phyloP scores from a whole-genome alignment of 2,113 vertebrate genomes.

The Pelusios castaneus region DNA sequence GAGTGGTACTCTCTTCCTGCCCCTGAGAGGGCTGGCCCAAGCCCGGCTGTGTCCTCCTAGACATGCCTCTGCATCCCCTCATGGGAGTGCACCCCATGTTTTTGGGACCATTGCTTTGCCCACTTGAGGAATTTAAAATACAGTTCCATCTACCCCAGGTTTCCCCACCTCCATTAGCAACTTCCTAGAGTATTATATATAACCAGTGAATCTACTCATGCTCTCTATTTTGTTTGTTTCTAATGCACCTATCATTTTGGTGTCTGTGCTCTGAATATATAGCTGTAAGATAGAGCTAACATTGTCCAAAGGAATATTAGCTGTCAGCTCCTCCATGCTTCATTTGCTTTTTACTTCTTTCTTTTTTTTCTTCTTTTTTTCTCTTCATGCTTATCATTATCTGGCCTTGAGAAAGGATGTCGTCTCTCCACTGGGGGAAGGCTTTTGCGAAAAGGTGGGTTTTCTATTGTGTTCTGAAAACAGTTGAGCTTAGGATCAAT shows the following conservation, averaged over 20 bases:
- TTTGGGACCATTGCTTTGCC: neutral
- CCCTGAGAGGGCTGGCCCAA: no score
- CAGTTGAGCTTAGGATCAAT: neutral
- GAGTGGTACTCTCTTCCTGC: no score
- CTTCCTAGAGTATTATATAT: neutral
- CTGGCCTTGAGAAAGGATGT: constrained; percentile 74
- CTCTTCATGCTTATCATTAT: constrained; percentile 72
- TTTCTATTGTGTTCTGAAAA: constrained; percentile 37
- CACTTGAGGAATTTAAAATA: neutral
- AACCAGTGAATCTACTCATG: neutral
- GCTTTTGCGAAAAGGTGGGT: constrained; percentile 76
- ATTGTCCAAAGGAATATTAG: constrained; percentile 4
- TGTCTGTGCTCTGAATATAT: neutral
- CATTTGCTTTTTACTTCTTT: constrained; percentile 73
- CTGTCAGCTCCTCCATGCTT: constrained; percentile 46
- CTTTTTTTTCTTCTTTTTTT: constrained; percentile 55
- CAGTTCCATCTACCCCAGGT: constrained; percentile 17
- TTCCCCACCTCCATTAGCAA: constrained; percentile 18
- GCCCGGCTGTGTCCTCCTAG: no score
- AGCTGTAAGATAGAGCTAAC: constrained; percentile 9
- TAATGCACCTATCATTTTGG: constrained; percentile 2
- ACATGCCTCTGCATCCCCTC: no score
- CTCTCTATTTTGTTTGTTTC: neutral
- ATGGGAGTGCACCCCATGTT: no score
- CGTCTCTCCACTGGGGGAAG: constrained; percentile 73